These are phyloP conservation scores for Equus przewalskii DNA, from an alignment of 2,113 vertebrate genomes.

Conservation along the genomic window DNA sequence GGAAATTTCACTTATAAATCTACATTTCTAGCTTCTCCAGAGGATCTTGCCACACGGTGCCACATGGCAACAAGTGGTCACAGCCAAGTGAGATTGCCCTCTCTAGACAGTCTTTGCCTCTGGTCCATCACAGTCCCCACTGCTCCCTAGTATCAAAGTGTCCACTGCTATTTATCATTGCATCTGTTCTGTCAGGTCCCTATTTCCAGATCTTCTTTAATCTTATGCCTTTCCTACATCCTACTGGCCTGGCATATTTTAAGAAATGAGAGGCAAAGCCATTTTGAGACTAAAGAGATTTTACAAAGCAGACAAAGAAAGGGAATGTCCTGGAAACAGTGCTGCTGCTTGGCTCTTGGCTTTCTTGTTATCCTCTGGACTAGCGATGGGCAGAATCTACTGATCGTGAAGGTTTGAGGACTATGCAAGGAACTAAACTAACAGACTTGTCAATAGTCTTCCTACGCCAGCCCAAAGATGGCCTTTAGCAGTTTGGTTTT, in stretches of 20 bases:
- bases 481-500: background rate
- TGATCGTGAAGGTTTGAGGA: background rate
- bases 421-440: slow-evolving; percentile 1
- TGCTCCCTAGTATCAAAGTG: background rate
- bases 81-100: background rate
- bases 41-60: background rate
- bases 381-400: background rate
- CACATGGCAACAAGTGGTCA: background rate
- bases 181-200: background rate
- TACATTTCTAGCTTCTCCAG: background rate
- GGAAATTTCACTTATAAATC: background rate
- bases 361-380: background rate
- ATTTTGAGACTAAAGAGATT: background rate
- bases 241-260: background rate
- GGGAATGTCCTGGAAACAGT: background rate
- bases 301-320: background rate
- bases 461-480: background rate
- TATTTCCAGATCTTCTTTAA: background rate
- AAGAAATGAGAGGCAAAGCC: slow-evolving; percentile 13
- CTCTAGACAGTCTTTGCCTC: too few relatives aligned
- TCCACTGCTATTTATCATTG: background rate
- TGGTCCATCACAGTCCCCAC: too few relatives aligned
- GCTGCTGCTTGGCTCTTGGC: background rate
- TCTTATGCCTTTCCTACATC: background rate
- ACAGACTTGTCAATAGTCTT: background rate